These are phyloP conservation scores for Urocolius indicus DNA, from an alignment of 2,113 vertebrate species.

Conservation along the genomic window DNA sequence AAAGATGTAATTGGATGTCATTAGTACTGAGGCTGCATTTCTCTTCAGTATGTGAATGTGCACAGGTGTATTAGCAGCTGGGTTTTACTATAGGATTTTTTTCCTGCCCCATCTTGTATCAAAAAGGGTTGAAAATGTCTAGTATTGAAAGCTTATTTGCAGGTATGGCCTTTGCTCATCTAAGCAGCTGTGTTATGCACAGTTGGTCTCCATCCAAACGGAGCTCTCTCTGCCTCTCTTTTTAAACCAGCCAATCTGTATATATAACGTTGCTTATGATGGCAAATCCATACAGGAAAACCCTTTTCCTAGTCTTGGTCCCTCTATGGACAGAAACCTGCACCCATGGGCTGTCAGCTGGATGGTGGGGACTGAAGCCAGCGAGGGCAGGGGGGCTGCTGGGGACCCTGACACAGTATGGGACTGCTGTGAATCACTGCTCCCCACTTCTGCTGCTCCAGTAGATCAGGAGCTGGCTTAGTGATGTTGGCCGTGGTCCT, in stretches of 20 bases:
- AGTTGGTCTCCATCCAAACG: not conserved
- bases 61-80: constrained; percentile 32
- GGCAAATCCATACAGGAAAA: not conserved
- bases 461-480: not conserved
- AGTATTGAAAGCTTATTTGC: not conserved
- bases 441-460: not conserved
- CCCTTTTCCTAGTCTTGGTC: not conserved
- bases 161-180: not conserved
- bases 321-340: not conserved
- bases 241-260: not conserved
- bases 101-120: not conserved
- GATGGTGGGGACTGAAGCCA: rapidly evolving
- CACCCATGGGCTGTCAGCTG: rapidly evolving
- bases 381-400: not conserved
- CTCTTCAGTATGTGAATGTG: not conserved
- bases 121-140: not conserved
- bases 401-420: rapidly evolving
- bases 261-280: rapidly evolving
- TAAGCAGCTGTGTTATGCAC: not conserved
- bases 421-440: not conserved
- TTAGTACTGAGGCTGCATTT: constrained; percentile 23
- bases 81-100: not conserved
- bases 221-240: not conserved
- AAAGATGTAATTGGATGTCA: constrained; percentile 26
- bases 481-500: rapidly evolving